These are phyloP conservation scores for Lymantria dispar DNA, from an alignment of 2,888 invertebrate species.

Conservation along the genomic window DNA sequence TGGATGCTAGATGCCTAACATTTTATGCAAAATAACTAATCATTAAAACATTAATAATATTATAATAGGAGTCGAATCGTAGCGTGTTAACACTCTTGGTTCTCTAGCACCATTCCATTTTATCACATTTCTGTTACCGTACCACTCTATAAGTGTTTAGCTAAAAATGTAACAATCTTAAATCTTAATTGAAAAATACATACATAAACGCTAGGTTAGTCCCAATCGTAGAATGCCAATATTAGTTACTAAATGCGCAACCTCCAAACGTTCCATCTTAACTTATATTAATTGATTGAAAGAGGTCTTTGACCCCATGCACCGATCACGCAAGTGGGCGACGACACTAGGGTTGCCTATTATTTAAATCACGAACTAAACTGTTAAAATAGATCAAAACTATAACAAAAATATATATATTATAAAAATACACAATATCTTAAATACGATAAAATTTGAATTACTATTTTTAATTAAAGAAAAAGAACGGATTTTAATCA, in stretches of 20 bases:
- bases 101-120: conserved; percentile 84
- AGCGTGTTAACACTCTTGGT: conserved; percentile 82
- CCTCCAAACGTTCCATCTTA: conserved; percentile 72
- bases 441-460: no score
- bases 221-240: conserved; percentile 84
- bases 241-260: conserved; percentile 81
- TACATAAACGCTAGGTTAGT: conserved; percentile 83
- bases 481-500: no score
- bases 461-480: no score
- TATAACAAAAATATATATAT: no score
- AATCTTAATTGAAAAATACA: conserved; percentile 80
- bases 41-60: conserved; percentile 75
- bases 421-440: no score
- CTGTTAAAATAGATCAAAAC: no score
- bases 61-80: conserved; percentile 82
- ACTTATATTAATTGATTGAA: conserved; percentile 71
- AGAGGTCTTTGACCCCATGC: conserved; percentile 74
- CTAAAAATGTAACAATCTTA: conserved; percentile 83
- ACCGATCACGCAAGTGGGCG: conserved; percentile 51
- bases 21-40: conserved; percentile 77
- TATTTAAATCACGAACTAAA: conserved; percentile 4
- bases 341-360: conserved; percentile 18
- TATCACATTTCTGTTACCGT: conserved; percentile 84
- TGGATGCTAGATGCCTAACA: conserved; percentile 80
- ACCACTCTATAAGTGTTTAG: conserved; percentile 82